phyloP scores from a whole-genome alignment of 92 coral and sea anemone species.

The Epizoanthus rinbou region DNA sequence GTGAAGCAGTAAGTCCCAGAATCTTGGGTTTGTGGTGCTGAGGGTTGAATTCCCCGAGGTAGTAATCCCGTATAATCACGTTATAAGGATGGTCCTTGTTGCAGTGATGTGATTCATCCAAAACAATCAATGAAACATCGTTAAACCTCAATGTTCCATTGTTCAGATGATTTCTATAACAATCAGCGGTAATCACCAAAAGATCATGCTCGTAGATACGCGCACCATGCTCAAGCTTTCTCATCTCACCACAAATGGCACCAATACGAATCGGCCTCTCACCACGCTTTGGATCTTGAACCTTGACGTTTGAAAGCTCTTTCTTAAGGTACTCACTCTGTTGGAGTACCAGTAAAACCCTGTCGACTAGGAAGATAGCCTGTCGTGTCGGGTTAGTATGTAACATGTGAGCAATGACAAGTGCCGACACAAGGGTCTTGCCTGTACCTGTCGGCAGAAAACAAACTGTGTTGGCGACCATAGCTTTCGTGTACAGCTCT shows the following conservation, averaged over 20 bases:
- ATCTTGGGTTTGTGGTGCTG: conserved; percentile 76
- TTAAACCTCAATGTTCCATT: conserved; percentile 90
- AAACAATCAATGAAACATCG: conserved; percentile 81
- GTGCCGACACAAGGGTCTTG: conserved; percentile 80
- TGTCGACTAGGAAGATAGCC: conserved; percentile 86
- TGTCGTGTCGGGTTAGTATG: conserved; percentile 86
- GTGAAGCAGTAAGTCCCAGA: conserved; percentile 85
- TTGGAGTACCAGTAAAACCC: conserved; percentile 86
- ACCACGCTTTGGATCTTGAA: conserved; percentile 44
- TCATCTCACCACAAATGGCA: conserved; percentile 94
- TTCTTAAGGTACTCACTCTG: conserved; percentile 76
- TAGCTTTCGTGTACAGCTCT: conserved; percentile 81
- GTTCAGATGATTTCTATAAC: conserved; percentile 85
- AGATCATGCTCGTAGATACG: conserved; percentile 88
- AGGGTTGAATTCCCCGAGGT: conserved; percentile 60
- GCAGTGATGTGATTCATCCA: conserved; percentile 90
- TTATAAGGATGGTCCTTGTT: conserved; percentile 92
- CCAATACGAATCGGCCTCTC: conserved; percentile 77
- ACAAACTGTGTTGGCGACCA: conserved; percentile 79
- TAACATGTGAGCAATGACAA: conserved; percentile 77
- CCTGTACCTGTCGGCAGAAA: conserved; percentile 97
- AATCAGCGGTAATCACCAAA: conserved; percentile 86
- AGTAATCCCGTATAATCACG: conserved; percentile 88
- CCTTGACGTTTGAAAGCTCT: conserved; percentile 65
- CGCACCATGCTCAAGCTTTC: conserved; percentile 77